A percentile compares a stretch with the other conserved stretches of the same genome.
phyloP scores from a whole-genome alignment of 2,888 invertebrate species.

The Platycnemis pennipes region DNA sequence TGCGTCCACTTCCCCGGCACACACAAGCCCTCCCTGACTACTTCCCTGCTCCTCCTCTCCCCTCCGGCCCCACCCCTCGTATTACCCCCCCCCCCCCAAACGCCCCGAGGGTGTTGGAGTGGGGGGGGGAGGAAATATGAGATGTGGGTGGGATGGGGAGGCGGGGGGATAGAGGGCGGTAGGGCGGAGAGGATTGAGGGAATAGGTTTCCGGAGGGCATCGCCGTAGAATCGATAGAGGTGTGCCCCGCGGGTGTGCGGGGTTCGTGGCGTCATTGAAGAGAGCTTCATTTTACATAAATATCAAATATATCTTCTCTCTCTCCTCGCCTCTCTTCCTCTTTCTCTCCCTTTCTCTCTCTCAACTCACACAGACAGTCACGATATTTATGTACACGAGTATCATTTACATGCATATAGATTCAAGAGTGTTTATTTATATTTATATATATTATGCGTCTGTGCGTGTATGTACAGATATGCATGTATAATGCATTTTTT shows the following conservation, averaged over 20 bases:
- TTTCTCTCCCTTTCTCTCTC: neutral
- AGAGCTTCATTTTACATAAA: constrained; percentile 36
- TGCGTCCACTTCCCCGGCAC: constrained; percentile 58
- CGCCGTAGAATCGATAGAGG: constrained; percentile 41
- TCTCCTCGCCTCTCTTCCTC: neutral
- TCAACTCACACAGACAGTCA: neutral
- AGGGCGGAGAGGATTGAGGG: constrained; percentile 68
- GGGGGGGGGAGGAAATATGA: constrained; percentile 32
- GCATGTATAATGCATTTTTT: neutral
- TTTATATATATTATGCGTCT: neutral
- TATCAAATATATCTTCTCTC: constrained; percentile 13
- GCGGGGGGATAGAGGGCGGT: constrained; percentile 34
- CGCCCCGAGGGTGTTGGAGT: neutral
- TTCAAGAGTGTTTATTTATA: neutral
- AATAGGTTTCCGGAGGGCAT: constrained; percentile 70
- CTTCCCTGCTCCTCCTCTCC: neutral
- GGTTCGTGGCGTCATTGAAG: constrained; percentile 39
- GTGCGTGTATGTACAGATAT: neutral
- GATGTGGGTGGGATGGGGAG: constrained; percentile 37
- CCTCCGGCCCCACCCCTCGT: neutral
- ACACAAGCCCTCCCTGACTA: neutral
- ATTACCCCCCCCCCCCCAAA: neutral
- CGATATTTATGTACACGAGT: neutral
- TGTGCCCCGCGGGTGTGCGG: constrained; percentile 11
- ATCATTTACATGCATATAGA: neutral